Evolutionary conservation across 2,797 vertebrate genomes (phyloP).

Genomic region (Artibeus lituratus): DNA sequence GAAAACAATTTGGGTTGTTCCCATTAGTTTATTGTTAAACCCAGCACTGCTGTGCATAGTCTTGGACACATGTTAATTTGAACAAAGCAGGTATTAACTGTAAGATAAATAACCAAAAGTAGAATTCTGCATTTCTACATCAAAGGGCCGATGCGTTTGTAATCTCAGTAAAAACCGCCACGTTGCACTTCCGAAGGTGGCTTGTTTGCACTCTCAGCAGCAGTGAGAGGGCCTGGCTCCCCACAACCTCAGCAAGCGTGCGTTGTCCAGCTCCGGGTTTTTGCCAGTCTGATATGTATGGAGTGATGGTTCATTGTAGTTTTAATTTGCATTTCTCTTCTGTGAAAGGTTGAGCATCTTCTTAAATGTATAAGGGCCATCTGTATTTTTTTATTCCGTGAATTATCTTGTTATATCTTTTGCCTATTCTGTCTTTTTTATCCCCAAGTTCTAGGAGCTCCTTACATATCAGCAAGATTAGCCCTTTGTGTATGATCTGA

Average conservation of each 20-base stretch:
- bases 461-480: neutral
- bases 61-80: neutral
- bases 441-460: neutral
- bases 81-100: neutral
- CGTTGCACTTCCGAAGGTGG: neutral
- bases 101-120: neutral
- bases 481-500: neutral
- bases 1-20: neutral
- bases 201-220: neutral
- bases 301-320: neutral
- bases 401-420: neutral
- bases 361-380: neutral
- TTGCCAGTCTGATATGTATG: conserved; percentile 15
- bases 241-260: neutral
- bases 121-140: neutral
- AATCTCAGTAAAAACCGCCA: neutral
- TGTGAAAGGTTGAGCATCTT: neutral
- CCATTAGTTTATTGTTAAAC: neutral
- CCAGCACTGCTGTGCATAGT: fast-evolving
- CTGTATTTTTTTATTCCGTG: conserved; percentile 11
- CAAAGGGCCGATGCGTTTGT: neutral
- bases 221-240: neutral
- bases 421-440: neutral
- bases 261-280: neutral
- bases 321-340: conserved; percentile 44